Percentiles rank a stretch among this genome's conserved stretches.
Evolutionary conservation across 2,113 vertebrate species (phyloP).

Genomic region (Pachypanchax playfairii): DNA sequence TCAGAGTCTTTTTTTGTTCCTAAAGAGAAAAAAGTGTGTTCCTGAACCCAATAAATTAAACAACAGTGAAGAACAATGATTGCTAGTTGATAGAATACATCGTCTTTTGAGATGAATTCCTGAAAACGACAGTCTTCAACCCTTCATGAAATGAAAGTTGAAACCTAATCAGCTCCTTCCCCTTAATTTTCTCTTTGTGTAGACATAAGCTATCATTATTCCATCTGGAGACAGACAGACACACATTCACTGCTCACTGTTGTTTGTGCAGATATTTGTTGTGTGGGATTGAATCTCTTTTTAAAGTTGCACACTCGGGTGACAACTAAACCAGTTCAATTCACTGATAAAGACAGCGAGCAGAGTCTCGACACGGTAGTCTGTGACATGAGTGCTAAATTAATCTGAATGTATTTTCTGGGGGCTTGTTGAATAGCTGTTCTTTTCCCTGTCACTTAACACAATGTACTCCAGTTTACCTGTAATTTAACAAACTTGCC

Average conservation of each 20-base stretch:
- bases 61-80: neutral
- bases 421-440: neutral
- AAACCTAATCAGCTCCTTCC: neutral
- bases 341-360: slow-evolving; percentile 10
- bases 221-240: slow-evolving; percentile 4
- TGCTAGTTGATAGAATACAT: neutral
- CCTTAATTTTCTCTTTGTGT: neutral
- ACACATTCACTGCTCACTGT: neutral
- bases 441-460: slow-evolving; percentile 3
- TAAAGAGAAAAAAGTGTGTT: neutral
- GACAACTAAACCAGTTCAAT: slow-evolving; percentile 20
- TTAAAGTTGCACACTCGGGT: slow-evolving; percentile 1
- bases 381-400: slow-evolving; percentile 8
- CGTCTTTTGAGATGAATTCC: neutral
- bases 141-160: neutral
- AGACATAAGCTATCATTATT: slow-evolving; percentile 9
- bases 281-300: slow-evolving; percentile 4
- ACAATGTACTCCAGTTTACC: slow-evolving; percentile 1
- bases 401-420: neutral
- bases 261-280: slow-evolving; percentile 5
- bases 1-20: slow-evolving; percentile 1
- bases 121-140: neutral
- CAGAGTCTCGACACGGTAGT: neutral
- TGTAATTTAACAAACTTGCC: slow-evolving; percentile 8
- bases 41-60: neutral